Evolutionary conservation across 2,888 invertebrate species (phyloP).

Genomic region (Lepidochitona cinerea): DNA sequence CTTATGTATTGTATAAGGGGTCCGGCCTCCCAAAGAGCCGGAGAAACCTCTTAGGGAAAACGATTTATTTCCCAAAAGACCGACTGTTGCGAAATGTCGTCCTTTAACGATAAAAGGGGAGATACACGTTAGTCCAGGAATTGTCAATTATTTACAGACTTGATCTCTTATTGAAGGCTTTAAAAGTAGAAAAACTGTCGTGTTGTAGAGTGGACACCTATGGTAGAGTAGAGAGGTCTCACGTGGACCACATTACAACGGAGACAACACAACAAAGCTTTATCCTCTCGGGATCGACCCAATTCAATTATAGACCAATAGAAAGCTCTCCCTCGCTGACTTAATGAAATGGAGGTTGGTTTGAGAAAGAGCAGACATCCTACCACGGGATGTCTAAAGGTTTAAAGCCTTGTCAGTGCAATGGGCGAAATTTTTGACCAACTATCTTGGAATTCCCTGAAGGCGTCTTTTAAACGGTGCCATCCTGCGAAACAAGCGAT

Average conservation of each 20-base stretch:
- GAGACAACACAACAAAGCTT: not conserved
- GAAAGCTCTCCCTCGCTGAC: constrained; percentile 1
- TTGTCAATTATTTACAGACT: not conserved
- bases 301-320: constrained; percentile 6
- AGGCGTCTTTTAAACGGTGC: not conserved
- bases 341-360: constrained; percentile 9
- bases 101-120: not conserved
- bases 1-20: too few relatives aligned
- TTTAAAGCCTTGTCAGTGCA: constrained; percentile 9
- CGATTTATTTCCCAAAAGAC: constrained; percentile 1
- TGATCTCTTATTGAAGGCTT: constrained; percentile 8
- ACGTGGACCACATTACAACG: not conserved
- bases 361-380: constrained; percentile 2
- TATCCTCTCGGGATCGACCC: not conserved
- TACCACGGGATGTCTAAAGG: not conserved
- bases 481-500: constrained; percentile 8
- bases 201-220: not conserved
- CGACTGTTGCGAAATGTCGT: not conserved
- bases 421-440: not conserved
- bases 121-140: not conserved
- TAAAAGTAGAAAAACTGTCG: constrained; percentile 4
- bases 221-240: not conserved
- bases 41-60: not conserved
- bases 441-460: not conserved
- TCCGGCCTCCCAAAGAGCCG: too few relatives aligned